Conservation (phyloP, 2,797 vertebrate species). For the Sphenopsis melanotis region DNA sequence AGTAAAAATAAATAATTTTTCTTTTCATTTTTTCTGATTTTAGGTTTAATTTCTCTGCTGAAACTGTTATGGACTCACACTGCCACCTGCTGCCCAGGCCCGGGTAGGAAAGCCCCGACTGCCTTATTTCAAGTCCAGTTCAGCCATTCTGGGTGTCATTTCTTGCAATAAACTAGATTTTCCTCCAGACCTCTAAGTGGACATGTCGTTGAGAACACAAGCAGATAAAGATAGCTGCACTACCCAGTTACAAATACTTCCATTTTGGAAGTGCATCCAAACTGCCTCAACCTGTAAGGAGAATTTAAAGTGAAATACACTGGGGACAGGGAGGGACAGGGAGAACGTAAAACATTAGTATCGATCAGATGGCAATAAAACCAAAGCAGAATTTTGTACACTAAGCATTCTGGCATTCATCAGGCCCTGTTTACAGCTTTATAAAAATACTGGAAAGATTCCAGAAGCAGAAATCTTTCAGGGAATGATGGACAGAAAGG, state of each 20-base stretch:
- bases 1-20: constrained; percentile 83
- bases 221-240: neutral
- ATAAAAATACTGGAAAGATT: neutral
- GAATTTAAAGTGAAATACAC: neutral
- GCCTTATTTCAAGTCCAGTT: neutral
- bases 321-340: neutral
- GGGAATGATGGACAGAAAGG: neutral
- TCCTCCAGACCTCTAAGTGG: neutral
- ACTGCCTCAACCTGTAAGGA: neutral
- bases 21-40: constrained; percentile 69
- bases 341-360: neutral
- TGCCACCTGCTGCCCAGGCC: constrained; percentile 76
- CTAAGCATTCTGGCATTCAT: neutral
- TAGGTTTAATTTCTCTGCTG: constrained; percentile 44
- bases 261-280: neutral
- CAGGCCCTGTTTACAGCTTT: neutral
- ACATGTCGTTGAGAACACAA: neutral
- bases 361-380: neutral
- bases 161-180: neutral
- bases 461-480: neutral
- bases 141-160: neutral
- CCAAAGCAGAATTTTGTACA: neutral
- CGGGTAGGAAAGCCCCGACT: neutral
- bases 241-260: neutral
- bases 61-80: constrained; percentile 68